Base-by-base conservation (phyloP, 2,888 invertebrate species). In the Hedychridium roseum region DNA sequence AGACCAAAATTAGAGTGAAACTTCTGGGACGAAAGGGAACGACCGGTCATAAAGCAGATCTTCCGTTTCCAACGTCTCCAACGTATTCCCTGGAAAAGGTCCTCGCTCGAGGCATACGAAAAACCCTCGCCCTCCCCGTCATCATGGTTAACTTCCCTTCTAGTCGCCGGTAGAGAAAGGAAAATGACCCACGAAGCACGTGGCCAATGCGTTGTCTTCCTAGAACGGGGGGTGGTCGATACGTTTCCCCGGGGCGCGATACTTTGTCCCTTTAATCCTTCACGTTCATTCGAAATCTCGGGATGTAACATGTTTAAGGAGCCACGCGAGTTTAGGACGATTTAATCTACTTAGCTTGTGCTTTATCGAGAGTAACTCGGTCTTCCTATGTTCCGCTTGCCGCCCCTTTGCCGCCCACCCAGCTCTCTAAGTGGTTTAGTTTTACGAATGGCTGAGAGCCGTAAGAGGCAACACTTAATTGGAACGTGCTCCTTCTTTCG, bases 381-480 rank as follows among this genome's bases (percentile, higher is more conserved):
- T 15, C 9, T 37, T 20, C 21, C 11, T 7, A 2, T 14, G 6
- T 2, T 18, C 17, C 11, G 6, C 11, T 35, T 9, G 23, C 5
- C 23, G 5, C 23, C 9, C 9, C 9, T 23, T 23, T 23, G 5
- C 9, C 23, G 9, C 23, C 23, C 5, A n/a, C 4, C 12, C 14
- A 16, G n/a, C 14, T 26, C 41, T 39, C 20, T 62, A 62, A 62
- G 60, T 62, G 54, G 54, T 60, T 62, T 57, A 64, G 60, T 64
- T 60, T 62, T 64, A 60, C 60, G 64, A 57, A 62, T 60, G 60
- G 54, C 46, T 50, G 54, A 46, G 60, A 48, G 36, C 51, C 51
- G 51, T 60, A 57, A 54, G 54, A 60, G 60, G 41, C 60, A 57
- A 60, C 60, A 57, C 57, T 60, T 64, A 60, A 61, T 61, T 60